Conservation (phyloP, 2,888 invertebrate species). For the Drosophila ezoana region DNA sequence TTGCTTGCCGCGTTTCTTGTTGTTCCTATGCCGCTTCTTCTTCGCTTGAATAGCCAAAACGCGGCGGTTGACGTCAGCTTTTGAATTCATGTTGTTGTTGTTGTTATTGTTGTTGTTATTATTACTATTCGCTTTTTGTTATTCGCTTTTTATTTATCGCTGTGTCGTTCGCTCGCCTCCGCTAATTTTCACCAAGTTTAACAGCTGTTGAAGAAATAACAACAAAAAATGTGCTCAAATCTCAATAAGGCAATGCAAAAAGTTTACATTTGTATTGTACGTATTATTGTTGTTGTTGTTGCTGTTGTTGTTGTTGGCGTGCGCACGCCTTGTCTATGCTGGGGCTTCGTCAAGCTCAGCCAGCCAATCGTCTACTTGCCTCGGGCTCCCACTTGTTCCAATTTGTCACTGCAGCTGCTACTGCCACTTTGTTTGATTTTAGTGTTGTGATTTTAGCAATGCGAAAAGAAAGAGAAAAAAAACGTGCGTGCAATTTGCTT, state of each 20-base stretch:
- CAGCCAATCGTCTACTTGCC: conserved; percentile 54
- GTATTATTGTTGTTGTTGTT: conserved; percentile 45
- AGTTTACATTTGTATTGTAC: conserved; percentile 43
- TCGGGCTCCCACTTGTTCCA: conserved; percentile 66
- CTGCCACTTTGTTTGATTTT: conserved; percentile 40
- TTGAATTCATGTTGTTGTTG: conserved; percentile 89
- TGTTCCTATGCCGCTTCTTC: conserved; percentile 95
- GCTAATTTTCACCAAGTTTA: conserved; percentile 59
- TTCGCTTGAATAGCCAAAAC: conserved; percentile 96
- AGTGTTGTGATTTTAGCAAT: conserved; percentile 7
- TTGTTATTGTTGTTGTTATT: conserved; percentile 39
- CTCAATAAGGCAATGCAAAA: conserved; percentile 71
- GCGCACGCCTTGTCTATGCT: conserved; percentile 64
- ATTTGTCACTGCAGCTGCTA: conserved; percentile 54
- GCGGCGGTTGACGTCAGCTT: conserved; percentile 96
- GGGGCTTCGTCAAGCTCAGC: conserved; percentile 48
- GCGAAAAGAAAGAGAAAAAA: conserved; percentile 7
- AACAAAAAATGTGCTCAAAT: conserved; percentile 68
- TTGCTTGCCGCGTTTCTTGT: conserved; percentile 92
- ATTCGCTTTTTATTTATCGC: conserved; percentile 21
- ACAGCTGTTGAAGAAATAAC: conserved; percentile 69
- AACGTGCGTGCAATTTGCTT: conserved; percentile 17
- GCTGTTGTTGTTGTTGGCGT: conserved; percentile 48
- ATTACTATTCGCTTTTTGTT: conserved; percentile 29
- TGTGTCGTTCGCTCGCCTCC: conserved; percentile 40